Conservation (phyloP, 2,797 vertebrate species). For the Heteromormyrus szaboi region DNA sequence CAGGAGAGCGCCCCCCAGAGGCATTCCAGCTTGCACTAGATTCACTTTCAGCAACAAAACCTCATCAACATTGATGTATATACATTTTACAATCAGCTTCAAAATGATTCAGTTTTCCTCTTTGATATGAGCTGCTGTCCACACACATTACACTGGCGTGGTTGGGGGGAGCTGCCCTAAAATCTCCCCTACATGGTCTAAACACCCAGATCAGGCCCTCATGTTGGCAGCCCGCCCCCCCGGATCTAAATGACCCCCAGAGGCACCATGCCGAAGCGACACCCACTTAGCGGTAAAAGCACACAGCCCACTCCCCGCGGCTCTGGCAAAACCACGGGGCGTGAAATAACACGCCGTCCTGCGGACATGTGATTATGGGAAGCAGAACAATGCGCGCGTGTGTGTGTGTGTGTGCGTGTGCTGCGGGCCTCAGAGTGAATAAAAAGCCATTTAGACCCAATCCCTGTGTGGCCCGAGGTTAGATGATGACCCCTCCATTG, state of each 20-base stretch:
- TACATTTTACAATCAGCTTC: background rate
- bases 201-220: background rate
- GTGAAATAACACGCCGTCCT: conserved; percentile 64
- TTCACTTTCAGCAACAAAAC: background rate
- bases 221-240: conserved; percentile 47
- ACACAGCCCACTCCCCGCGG: conserved; percentile 40
- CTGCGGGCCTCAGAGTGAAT: background rate
- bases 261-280: conserved; percentile 59
- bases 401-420: background rate
- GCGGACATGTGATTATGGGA: conserved; percentile 56
- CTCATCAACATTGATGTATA: background rate
- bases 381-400: background rate
- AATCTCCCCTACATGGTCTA: background rate
- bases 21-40: background rate
- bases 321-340: conserved; percentile 47
- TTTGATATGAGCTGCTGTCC: background rate
- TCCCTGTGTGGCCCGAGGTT: conserved; percentile 34
- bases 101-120: background rate
- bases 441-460: conserved; percentile 56
- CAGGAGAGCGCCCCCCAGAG: background rate
- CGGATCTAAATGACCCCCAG: conserved; percentile 72
- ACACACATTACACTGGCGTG: background rate
- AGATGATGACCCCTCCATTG: conserved; percentile 11
- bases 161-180: background rate
- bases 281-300: conserved; percentile 60